Conservation (phyloP, 2,888 invertebrate species). For the Ophraella communa region DNA sequence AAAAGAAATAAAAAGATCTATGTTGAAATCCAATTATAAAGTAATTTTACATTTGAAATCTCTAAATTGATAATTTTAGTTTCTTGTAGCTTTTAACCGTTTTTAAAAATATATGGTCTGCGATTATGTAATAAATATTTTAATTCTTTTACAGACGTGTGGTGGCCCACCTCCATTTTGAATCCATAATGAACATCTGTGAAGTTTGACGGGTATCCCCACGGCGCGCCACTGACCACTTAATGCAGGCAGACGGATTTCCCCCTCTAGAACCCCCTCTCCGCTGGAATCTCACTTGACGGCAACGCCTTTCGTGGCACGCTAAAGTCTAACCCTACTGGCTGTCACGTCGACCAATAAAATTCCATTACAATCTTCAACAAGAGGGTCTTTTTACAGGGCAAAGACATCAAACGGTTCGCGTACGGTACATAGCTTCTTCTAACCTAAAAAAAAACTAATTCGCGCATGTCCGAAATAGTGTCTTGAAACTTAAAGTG, state of each 20-base stretch:
- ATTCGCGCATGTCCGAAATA: slow-evolving; percentile 29
- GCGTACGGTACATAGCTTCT: slow-evolving; percentile 38
- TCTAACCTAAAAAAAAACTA: slow-evolving; percentile 38
- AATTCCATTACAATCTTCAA: slow-evolving; percentile 41
- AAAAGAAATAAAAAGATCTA: too few species aligned
- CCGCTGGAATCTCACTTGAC: slow-evolving; percentile 23
- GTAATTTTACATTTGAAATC: too few species aligned
- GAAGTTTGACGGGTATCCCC: neutral
- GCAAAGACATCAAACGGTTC: slow-evolving; percentile 47
- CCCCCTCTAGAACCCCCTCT: slow-evolving; percentile 38
- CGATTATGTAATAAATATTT: too few species aligned
- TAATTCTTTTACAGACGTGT: too few species aligned
- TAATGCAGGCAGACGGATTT: slow-evolving; percentile 16
- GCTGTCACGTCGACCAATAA: slow-evolving; percentile 46
- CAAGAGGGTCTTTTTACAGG: slow-evolving; percentile 49
- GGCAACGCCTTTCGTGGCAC: slow-evolving; percentile 33
- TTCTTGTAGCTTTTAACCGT: too few species aligned
- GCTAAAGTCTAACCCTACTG: slow-evolving; percentile 42
- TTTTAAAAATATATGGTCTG: too few species aligned
- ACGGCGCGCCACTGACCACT: slow-evolving; percentile 15
- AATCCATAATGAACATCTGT: neutral
- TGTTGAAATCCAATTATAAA: too few species aligned
- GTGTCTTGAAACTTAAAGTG: slow-evolving; percentile 21
- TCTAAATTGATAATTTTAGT: too few species aligned
- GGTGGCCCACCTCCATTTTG: slow-evolving; percentile 3